Evolutionary conservation across 1,140 invertebrate genomes (phyloP).

Genomic region (Hylaeus anthracinus): DNA sequence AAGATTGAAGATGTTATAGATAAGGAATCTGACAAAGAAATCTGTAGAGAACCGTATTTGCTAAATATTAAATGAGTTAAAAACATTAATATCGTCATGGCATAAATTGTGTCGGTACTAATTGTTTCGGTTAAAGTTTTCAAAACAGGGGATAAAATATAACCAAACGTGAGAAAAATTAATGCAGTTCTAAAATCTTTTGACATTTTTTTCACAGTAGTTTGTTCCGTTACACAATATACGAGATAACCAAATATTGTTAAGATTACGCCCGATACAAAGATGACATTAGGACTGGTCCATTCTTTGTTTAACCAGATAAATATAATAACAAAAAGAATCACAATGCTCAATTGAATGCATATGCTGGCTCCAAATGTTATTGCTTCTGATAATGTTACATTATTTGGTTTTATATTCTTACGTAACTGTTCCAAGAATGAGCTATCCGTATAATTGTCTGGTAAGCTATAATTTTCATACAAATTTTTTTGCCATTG

Average conservation of each 20-base stretch:
- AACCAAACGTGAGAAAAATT: slow-evolving; percentile 91
- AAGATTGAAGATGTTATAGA: slow-evolving; percentile 96
- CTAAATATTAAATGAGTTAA: slow-evolving; percentile 93
- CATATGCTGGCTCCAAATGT: slow-evolving; percentile 85
- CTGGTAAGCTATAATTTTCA: slow-evolving; percentile 91
- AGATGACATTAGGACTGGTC: slow-evolving; percentile 83
- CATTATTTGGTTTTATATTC: slow-evolving; percentile 89
- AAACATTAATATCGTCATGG: slow-evolving; percentile 93
- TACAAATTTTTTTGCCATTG: slow-evolving; percentile 94
- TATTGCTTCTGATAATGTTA: slow-evolving; percentile 86
- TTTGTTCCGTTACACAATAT: slow-evolving; percentile 78
- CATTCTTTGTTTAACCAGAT: slow-evolving; percentile 87
- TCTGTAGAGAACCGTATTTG: slow-evolving; percentile 93
- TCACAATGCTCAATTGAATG: slow-evolving; percentile 88
- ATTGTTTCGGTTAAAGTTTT: slow-evolving; percentile 97
- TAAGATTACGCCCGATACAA: slow-evolving; percentile 81
- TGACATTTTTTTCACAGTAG: slow-evolving; percentile 73
- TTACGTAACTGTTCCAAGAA: slow-evolving; percentile 93
- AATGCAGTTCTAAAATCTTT: slow-evolving; percentile 86
- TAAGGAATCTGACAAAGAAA: slow-evolving; percentile 90
- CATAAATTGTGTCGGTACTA: slow-evolving; percentile 98
- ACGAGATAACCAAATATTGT: slow-evolving; percentile 83
- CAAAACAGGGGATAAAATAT: slow-evolving; percentile 93
- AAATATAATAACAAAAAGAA: slow-evolving; percentile 89
- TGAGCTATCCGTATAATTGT: slow-evolving; percentile 94